phyloP scores from a whole-genome alignment of 2,888 invertebrate genomes.

The Philereme vetulata region DNA sequence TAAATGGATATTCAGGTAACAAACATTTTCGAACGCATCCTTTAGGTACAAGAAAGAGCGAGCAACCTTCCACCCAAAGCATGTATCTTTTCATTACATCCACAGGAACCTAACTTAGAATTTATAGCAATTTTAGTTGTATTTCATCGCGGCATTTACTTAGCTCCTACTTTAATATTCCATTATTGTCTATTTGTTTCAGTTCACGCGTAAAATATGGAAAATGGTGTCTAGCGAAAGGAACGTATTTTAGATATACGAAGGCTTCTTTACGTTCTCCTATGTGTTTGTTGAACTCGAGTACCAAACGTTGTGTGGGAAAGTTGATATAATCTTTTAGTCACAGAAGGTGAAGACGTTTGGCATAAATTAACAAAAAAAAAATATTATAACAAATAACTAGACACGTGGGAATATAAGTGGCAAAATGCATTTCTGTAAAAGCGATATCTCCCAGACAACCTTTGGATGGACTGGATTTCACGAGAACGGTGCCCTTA shows the following conservation, averaged over 20 bases:
- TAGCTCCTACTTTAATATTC: constrained; percentile 39
- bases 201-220: constrained; percentile 20
- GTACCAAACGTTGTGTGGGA: constrained; percentile 13
- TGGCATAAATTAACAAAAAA: background rate
- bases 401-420: no score
- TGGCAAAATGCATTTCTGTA: no score
- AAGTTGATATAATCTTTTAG: constrained; percentile 29
- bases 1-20: no score
- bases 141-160: constrained; percentile 49
- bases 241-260: constrained; percentile 16
- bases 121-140: constrained; percentile 53
- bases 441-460: no score
- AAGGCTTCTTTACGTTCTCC: constrained; percentile 9
- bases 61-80: constrained; percentile 13
- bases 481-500: no score
- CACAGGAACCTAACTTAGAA: constrained; percentile 47
- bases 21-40: no score
- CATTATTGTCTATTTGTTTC: constrained; percentile 38
- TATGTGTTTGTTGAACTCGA: constrained; percentile 27
- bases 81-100: constrained; percentile 58
- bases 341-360: constrained; percentile 14
- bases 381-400: no score
- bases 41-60: no score
- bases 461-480: no score
- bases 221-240: constrained; percentile 14